Percentiles rank a stretch among this genome's conserved stretches.
Evolutionary conservation across 2,113 vertebrate species (phyloP).

Genomic region (Eidolon helvum): DNA sequence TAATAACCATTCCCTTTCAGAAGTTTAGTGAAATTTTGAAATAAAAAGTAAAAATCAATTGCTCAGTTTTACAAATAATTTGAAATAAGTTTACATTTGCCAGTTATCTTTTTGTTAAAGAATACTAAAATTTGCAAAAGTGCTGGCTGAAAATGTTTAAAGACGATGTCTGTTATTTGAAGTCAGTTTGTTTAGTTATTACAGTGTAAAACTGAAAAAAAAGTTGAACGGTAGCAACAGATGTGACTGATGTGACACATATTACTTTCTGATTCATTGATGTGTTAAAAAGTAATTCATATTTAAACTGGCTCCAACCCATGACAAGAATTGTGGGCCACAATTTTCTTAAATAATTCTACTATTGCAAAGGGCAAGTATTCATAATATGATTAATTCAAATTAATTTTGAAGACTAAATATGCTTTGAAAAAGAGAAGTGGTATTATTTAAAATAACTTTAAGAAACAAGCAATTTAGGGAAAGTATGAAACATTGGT

Average conservation of each 20-base stretch:
- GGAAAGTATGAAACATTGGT: neutral
- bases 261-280: slow-evolving; percentile 44
- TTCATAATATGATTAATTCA: slow-evolving; percentile 18
- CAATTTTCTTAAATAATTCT: neutral
- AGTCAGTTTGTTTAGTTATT: slow-evolving; percentile 33
- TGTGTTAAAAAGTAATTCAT: slow-evolving; percentile 24
- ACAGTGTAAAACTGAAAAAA: neutral
- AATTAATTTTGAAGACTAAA: slow-evolving; percentile 36
- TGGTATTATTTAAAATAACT: neutral
- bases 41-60: slow-evolving; percentile 11
- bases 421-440: neutral
- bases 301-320: neutral
- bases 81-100: neutral
- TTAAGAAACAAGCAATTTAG: neutral
- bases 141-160: neutral
- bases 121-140: neutral
- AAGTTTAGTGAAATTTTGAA: neutral
- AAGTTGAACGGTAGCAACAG: neutral
- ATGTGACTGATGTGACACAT: slow-evolving; percentile 45
- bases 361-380: neutral
- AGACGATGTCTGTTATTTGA: neutral
- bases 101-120: neutral
- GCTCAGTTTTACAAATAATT: neutral
- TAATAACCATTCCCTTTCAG: neutral
- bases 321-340: neutral